Evolutionary conservation across 2,888 invertebrate genomes (phyloP).

Genomic region (Athalia rosae): DNA sequence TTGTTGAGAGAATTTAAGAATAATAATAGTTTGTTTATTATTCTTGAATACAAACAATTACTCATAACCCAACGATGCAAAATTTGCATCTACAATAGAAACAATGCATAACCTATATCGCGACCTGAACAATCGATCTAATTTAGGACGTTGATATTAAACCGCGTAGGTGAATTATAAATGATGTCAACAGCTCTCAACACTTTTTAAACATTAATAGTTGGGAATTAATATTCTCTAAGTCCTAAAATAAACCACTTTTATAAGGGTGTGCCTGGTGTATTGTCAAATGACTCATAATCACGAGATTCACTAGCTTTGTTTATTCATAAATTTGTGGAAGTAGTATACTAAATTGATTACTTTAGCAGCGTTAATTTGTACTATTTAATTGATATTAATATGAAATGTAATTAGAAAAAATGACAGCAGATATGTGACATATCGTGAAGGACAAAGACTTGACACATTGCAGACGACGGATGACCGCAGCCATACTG

Average conservation of each 20-base stretch:
- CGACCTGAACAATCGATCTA: too few relatives aligned
- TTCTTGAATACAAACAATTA: conserved; percentile 20
- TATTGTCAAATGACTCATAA: conserved; percentile 32
- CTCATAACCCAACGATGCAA: background rate
- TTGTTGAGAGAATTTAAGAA: background rate
- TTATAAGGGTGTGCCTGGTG: conserved; percentile 29
- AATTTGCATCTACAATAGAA: background rate
- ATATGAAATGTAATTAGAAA: background rate
- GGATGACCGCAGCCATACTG: conserved; percentile 62
- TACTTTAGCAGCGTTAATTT: too few relatives aligned
- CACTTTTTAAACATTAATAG: background rate
- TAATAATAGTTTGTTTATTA: background rate
- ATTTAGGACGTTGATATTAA: background rate
- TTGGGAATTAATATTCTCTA: background rate
- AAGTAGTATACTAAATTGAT: background rate
- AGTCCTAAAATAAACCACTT: conserved; percentile 28
- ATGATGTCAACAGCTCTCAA: background rate
- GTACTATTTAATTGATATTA: too few relatives aligned
- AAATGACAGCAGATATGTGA: conserved; percentile 47
- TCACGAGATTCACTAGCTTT: conserved; percentile 23
- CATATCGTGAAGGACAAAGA: conserved; percentile 46
- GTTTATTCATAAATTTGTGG: background rate
- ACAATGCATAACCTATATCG: conserved; percentile 23
- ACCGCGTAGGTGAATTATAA: background rate
- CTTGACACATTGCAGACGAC: conserved; percentile 66